Evolutionary conservation across 2,113 vertebrate genomes (phyloP), one percentile per base, ranked within the genome.

Genomic region (Coturnix japonica): DNA sequence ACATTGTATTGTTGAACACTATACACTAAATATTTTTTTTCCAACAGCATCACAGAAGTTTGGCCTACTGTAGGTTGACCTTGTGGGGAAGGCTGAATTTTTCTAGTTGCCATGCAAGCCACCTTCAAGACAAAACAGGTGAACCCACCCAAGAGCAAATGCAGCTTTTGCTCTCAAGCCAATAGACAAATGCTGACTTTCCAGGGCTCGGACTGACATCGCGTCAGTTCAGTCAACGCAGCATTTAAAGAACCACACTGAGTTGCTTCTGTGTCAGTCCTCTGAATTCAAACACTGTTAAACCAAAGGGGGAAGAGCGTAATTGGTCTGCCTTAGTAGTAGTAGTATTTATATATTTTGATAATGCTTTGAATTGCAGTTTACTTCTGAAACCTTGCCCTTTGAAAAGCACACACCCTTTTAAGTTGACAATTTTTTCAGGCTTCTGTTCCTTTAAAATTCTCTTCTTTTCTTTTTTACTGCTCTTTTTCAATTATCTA

Each of bases 1-100:
- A 95, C 81, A 91, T 66, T 88, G 90, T 95, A 96, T 92, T 91
- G 81, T 85, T 96, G 96, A 96, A 96, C 95, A 96, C 93, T 87
- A 95, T 96, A 97, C 91, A 96, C 97, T 98, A 97, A 85, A 26
- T 63, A 41, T 90, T 95, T 96, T 95, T 96, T 97, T 97, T 97
- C 90, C 85, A 98, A 97, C 94, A 96, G 96, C 95, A 85, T 96
- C 95, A 97, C 94, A 85, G 96, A 87, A 87, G 61, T 94, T 96
- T 96, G 97, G 87, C 46, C 96, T 96, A 91, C 51, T 92, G 73
- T 59, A 87, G 54, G 83, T 93, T 65, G 94, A 95, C 93, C 71
- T 65, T 12, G 13, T 89, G 78, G 73, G 86, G 71, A 89, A 92
- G 94, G 78, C 85, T 93, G 93, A 90, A 75, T 66, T 91, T 81